Evolutionary conservation across 2,888 invertebrate genomes (phyloP), one percentile per base, ranked within the genome.

Genomic region (Andrena chrysosceles): DNA sequence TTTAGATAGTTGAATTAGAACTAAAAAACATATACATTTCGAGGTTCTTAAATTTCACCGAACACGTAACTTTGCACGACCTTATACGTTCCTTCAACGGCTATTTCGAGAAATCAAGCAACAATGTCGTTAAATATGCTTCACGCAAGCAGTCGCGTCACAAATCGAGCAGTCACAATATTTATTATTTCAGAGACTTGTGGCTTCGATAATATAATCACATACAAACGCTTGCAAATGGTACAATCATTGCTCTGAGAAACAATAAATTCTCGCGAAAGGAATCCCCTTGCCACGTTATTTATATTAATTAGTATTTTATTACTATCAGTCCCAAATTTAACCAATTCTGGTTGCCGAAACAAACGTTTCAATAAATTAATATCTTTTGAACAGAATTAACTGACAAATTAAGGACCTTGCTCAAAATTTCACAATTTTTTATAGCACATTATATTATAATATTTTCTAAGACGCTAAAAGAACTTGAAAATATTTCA

Each of bases 51-150:
- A 42, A 42, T 16, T 42, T 10, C 13, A 6, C 2, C 2, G 2
- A 31, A 54, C 7, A 54, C 20, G 13, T 20, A 13, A 20, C 29
- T 68, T 35, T 23, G 7, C 54, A 16, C 33, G 35, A 56, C 20
- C 20, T 20, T 52, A 16, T 13, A 23, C 33, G 13, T 49, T 31
- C 6, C 52, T 67, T 33, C 13, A 16, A 48, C 26, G 56, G 56
- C 23, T 56, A 23, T 31, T 60, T 60, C 16, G 26, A 42, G 42
- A 60, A 60, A 31, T 60, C 29, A n/a, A 56, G 23, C 56, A 56
- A 10, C 8, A 52, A n/a, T 13, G 56, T 56, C 56, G 56, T 56
- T 56, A 23, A n/a, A 20, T 67, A 6, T 31, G n/a, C 10, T 31
- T 33, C 20, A 13, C 20, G 4, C 10, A 4, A 20, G 31, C 26